Base-by-base conservation (phyloP, 2,113 vertebrate species). In the Acanthochromis polyacanthus region DNA sequence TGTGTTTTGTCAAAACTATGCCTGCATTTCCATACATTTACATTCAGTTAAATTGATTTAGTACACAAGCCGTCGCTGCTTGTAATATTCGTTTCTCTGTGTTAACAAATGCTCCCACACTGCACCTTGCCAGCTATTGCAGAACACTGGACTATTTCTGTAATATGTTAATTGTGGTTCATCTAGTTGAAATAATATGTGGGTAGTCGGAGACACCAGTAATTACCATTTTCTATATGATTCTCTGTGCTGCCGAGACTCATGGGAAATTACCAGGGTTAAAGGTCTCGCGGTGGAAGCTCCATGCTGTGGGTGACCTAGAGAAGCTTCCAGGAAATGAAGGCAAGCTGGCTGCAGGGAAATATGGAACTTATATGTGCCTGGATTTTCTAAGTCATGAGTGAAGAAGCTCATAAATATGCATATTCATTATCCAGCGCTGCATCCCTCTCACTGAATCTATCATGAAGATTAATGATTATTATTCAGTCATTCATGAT, bases 211-310 rank as follows among this genome's bases (percentile, higher is more conserved):
- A 84, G 78, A 81, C 68, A 57, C 52, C 52, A 55, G 75, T 83
- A 81, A 90, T 89, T 88, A 88, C 62, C 71, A 92, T 90, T 87
- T 93, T 79, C 82, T 78, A 83, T 87, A 81, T 82, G 85, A 55
- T 40, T 64, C 70, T 71, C 30, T 2, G 10, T 71, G 66, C 75
- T 50, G 71, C 64, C n/a, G 28, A 40, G 60, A 36, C 88, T 75
- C 78, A 61, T 59, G 87, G 89, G 91, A 92, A 92, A 92, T 94
- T 80, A 91, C 50, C 4, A 3, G 67, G 91, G 89, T 93, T 64
- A 90, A 84, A 90, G 92, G 86, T 90, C 51, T 48, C 40, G 74
- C 25, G 19, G 78, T 69, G 51, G 78, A 71, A 71, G 75, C 64
- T 53, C 55, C 79, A 75, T 77, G 73, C 76, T 84, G 78, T 62